Evolutionary conservation across 1,140 invertebrate species (phyloP), one percentile per base, ranked within the genome.

Genomic region (Octopus sinensis): DNA sequence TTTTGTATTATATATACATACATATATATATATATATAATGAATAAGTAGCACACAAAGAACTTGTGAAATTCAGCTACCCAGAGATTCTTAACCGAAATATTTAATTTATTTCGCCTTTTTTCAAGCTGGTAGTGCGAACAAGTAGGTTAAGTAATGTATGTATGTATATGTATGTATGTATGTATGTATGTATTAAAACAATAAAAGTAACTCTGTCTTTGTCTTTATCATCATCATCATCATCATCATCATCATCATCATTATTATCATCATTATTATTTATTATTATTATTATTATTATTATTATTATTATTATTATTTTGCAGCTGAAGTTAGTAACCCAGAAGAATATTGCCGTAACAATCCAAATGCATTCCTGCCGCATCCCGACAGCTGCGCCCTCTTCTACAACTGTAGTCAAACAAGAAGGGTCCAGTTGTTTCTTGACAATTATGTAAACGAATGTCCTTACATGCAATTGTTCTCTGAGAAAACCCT

Each of bases 391-490:
- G 82, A 79, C 17, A 80, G 77, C 9, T 85, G 85, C 83, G 85
- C 85, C 9, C 82, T 83, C 68, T 85, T 78, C 80, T 85, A 84
- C 76, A 81, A 85, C 68, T 85, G 85, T 77, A 75, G 78, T 3
- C 68, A 54, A 3, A 71, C 81, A 30, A 56, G 53, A 10, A 17
- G 62, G 10, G 76, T 78, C 12, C 79, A 82, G 56, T 78, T 75
- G 13, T 71, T n/a, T 23, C 30, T 71, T 84, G 85, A 83, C 80
- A 80, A 5, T 43, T 78, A 17, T 7, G 56, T 43, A 6, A 53
- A 82, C 52, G 84, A 85, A 80, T 85, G 84, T 77, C 73, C 83
- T 30, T 82, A 82, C 30, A 80, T 81, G 1, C 78, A 82, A 6
- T 73, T 85, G 30, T 85, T 80, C 71, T 82, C 84, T 54, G 79